Base-by-base conservation (phyloP, 2,113 vertebrate species). In the Anoura caudifer region DNA sequence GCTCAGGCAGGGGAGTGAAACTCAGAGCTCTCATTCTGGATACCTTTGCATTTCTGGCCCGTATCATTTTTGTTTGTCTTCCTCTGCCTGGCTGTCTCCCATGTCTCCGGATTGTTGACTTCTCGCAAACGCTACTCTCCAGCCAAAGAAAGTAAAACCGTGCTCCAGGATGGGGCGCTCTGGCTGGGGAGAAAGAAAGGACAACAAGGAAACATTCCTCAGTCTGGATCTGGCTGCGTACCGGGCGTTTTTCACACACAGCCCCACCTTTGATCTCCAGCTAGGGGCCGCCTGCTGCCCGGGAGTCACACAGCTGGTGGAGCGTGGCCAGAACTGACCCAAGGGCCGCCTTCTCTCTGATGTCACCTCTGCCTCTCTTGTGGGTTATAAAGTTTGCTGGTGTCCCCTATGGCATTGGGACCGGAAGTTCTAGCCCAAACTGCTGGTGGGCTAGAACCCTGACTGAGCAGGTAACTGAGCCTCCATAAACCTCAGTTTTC, bases 21-120 rank as follows among this genome's bases (percentile, higher is more conserved):
- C 95, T 91, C 20, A 54, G 88, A 75, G 91, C 73, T 89, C 12
- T 16, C 56, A 1, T 94, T 94, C 80, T 96, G 89, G 97, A 97
- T 97, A 83, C 95, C 97, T 97, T 93, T 95, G 94, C 91, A 91
- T 95, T 95, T 97, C 91, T 83, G 56, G 93, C 87, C 4, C 2
- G 93, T 97, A 65, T 98, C 96, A 72, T 67, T 89, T 97, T 96
- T 97, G 94, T 97, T 96, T 96, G 79, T 95, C 91, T 97, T 97
- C 87, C 63, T 91, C 91, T 22, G 93, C 81, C 75, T 84, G 96
- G 80, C 95, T 80, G 86, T 87, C 94, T 96, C 89, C 76, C 7
- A 0, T 19, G 81, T 97, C 84, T 97, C 45, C 0, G 5, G 85
- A 93, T 38, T 93, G 91, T 90, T 97, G 95, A 97, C 82, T 96